Conservation (phyloP, 1,140 invertebrate genomes). For the Laupala kohalensis region DNA sequence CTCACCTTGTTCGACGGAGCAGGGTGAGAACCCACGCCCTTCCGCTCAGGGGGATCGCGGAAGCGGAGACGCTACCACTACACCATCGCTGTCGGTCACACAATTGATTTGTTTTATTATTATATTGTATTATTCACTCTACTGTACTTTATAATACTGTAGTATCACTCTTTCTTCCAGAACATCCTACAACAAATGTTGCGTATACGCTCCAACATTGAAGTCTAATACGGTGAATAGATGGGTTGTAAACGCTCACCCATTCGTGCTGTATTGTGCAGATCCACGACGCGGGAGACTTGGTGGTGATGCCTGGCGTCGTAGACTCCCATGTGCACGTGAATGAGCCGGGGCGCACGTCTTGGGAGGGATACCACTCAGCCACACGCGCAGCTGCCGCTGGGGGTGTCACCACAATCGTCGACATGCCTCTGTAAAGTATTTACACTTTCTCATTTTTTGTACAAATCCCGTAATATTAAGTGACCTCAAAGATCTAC, state of each 20-base stretch:
- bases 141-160: no score
- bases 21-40: not conserved
- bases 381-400: constrained; percentile 56
- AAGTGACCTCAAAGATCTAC: no score
- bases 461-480: no score
- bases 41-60: no score
- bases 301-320: constrained; percentile 59
- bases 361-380: constrained; percentile 56
- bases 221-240: no score
- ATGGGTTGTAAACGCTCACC: no score
- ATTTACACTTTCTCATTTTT: constrained; percentile 8
- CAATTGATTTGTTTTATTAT: not conserved
- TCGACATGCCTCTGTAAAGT: constrained; percentile 61
- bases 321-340: constrained; percentile 83
- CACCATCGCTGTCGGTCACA: no score
- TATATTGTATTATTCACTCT: no score
- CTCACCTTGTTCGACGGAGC: not conserved
- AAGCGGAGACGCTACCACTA: no score
- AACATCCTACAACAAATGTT: no score
- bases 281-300: constrained; percentile 44
- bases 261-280: constrained; percentile 18
- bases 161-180: no score
- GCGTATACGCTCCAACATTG: no score
- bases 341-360: constrained; percentile 66
- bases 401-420: constrained; percentile 57